Percentiles rank a stretch among this genome's conserved stretches.
Conservation (phyloP, 2,113 vertebrate genomes). For the Chlamydotis undulata region DNA sequence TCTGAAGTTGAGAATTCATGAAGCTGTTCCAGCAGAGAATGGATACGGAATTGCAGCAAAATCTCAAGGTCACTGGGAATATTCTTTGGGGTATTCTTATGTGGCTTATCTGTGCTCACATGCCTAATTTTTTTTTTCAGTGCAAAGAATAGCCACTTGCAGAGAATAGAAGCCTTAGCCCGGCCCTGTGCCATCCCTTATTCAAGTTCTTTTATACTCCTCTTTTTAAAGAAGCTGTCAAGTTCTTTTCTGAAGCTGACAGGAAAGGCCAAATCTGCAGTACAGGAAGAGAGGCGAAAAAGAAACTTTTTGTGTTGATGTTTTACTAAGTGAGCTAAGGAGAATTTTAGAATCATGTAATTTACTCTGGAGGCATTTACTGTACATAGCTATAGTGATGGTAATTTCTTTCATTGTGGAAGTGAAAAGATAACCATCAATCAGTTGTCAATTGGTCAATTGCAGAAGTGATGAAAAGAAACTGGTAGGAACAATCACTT, state of each 20-base stretch:
- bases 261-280: constrained; percentile 92
- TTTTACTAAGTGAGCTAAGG: constrained; percentile 87
- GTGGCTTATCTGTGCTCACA: constrained; percentile 84
- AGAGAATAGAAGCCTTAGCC: constrained; percentile 79
- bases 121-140: constrained; percentile 82
- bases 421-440: constrained; percentile 99
- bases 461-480: constrained; percentile 95
- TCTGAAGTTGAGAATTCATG: constrained; percentile 59
- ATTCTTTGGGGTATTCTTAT: constrained; percentile 80
- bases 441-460: constrained; percentile 99
- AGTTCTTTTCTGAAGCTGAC: constrained; percentile 88
- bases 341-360: constrained; percentile 97
- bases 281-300: constrained; percentile 90
- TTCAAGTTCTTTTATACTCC: constrained; percentile 91
- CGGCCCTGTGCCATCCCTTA: constrained; percentile 89
- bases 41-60: constrained; percentile 62
- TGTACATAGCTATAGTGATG: constrained; percentile 99
- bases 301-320: constrained; percentile 94
- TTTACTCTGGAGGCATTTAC: constrained; percentile 98
- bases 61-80: constrained; percentile 80
- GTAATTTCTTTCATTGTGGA: constrained; percentile 97
- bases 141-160: constrained; percentile 84
- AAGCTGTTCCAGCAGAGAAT: constrained; percentile 54
- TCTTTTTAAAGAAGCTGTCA: constrained; percentile 99
- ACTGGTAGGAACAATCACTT: constrained; percentile 88